Percentiles rank a stretch among this genome's conserved stretches.
Evolutionary conservation across 2,888 invertebrate species (phyloP).

Genomic region (Epicampocera succincta): DNA sequence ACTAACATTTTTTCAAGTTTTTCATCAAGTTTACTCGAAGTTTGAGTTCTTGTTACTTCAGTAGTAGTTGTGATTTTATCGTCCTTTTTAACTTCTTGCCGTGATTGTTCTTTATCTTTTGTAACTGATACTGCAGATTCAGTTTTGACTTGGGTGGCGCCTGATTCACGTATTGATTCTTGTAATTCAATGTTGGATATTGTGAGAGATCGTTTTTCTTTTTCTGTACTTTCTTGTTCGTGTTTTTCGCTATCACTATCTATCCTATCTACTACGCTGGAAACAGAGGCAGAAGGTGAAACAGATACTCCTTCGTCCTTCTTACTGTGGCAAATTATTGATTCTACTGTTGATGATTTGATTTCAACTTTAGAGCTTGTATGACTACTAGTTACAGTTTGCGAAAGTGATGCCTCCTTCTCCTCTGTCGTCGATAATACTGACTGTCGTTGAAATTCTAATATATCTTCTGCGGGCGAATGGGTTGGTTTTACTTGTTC

Average conservation of each 20-base stretch:
- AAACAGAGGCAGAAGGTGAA: too few relatives aligned
- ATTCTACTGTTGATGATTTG: too few relatives aligned
- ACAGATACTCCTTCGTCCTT: too few relatives aligned
- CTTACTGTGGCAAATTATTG: too few relatives aligned
- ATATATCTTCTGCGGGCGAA: constrained; percentile 47
- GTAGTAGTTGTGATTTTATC: neutral
- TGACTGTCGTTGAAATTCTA: constrained; percentile 53
- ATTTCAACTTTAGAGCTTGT: too few relatives aligned
- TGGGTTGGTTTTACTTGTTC: constrained; percentile 68
- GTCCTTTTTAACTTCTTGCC: constrained; percentile 19
- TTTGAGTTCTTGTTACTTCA: constrained; percentile 21
- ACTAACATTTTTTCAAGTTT: constrained; percentile 27
- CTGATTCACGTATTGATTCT: constrained; percentile 8
- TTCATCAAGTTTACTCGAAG: constrained; percentile 34
- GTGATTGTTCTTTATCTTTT: constrained; percentile 70
- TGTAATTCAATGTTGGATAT: constrained; percentile 42
- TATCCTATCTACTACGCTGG: too few relatives aligned
- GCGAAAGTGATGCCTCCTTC: too few relatives aligned
- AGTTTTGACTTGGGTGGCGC: constrained; percentile 67
- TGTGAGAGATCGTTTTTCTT: constrained; percentile 1
- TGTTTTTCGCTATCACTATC: constrained; percentile 46
- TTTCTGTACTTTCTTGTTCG: constrained; percentile 35
- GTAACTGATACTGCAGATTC: constrained; percentile 62
- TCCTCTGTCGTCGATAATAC: constrained; percentile 62
- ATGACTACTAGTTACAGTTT: too few relatives aligned